Conservation (phyloP, 1,140 invertebrate genomes). For the Bombus consobrinus region DNA sequence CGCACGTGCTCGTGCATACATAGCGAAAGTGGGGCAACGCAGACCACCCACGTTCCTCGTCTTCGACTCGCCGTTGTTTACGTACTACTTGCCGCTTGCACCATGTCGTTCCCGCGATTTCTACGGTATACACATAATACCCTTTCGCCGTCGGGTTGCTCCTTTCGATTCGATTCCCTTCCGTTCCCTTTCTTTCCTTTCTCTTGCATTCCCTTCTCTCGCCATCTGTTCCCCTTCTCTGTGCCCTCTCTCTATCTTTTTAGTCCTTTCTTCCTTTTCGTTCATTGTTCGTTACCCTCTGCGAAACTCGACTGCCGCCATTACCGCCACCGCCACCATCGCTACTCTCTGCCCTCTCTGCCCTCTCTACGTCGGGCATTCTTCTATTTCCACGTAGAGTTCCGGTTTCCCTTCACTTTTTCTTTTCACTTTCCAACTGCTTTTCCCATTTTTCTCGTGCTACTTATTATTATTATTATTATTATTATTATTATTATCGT, state of each 20-base stretch:
- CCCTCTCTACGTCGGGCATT: not conserved
- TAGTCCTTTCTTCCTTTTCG: conserved; percentile 11
- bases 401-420: not conserved
- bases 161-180: not conserved
- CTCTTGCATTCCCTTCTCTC: not conserved
- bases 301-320: conserved; percentile 4
- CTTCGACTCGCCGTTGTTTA: conserved; percentile 10
- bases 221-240: not conserved
- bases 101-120: not conserved
- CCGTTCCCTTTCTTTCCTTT: not conserved
- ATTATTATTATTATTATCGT: too few species aligned
- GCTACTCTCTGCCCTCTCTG: conserved; percentile 37
- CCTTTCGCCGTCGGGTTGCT: not conserved
- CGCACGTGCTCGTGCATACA: conserved; percentile 69
- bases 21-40: conserved; percentile 68
- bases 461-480: too few species aligned
- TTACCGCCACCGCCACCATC: not conserved
- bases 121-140: not conserved
- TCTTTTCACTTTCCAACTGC: not conserved
- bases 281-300: conserved; percentile 8
- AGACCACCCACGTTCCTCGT: conserved; percentile 63
- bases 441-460: not conserved
- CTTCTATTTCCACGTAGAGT: not conserved
- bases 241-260: not conserved
- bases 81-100: not conserved